phyloP scores from a whole-genome alignment of 1,140 invertebrate genomes.

The Drosophila aff. region DNA sequence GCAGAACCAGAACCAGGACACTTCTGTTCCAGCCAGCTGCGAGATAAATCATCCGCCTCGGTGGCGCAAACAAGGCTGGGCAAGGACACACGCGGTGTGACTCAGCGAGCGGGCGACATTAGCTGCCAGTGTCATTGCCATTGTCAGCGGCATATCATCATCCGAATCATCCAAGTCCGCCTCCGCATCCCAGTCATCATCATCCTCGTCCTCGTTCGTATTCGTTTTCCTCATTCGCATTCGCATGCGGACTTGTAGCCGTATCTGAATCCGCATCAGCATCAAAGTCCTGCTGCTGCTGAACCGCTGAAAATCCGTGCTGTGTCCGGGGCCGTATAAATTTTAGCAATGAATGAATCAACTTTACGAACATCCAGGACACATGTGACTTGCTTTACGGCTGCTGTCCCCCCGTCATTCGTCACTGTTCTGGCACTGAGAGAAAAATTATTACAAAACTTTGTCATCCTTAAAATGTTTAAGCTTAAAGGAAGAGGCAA shows the following conservation, averaged over 20 bases:
- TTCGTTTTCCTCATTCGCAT: constrained; percentile 12
- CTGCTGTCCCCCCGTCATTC: constrained; percentile 8
- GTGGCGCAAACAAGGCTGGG: constrained; percentile 35
- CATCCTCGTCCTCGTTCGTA: neutral
- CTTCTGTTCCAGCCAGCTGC: constrained; percentile 47
- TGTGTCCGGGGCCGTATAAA: constrained; percentile 64
- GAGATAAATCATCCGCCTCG: constrained; percentile 74
- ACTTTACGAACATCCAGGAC: constrained; percentile 75
- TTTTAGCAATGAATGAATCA: constrained; percentile 79
- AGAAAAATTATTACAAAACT: neutral
- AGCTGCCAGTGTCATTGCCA: constrained; percentile 62
- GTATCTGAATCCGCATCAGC: constrained; percentile 42
- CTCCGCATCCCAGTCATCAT: constrained; percentile 17
- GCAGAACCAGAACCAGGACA: constrained; percentile 7
- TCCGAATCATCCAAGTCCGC: constrained; percentile 18
- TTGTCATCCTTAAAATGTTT: neutral
- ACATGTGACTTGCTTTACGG: constrained; percentile 72
- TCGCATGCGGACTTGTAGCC: constrained; percentile 2
- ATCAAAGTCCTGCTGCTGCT: constrained; percentile 27
- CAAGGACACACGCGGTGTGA: constrained; percentile 49
- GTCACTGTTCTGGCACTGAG: constrained; percentile 14
- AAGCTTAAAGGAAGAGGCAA: neutral
- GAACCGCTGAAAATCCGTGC: constrained; percentile 51
- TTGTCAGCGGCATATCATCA: constrained; percentile 61
- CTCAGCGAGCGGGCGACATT: constrained; percentile 63